A percentile compares a stretch with the other conserved stretches of the same genome.
Evolutionary conservation across 2,888 invertebrate species (phyloP).

Genomic region (Halocaridina rubra): DNA sequence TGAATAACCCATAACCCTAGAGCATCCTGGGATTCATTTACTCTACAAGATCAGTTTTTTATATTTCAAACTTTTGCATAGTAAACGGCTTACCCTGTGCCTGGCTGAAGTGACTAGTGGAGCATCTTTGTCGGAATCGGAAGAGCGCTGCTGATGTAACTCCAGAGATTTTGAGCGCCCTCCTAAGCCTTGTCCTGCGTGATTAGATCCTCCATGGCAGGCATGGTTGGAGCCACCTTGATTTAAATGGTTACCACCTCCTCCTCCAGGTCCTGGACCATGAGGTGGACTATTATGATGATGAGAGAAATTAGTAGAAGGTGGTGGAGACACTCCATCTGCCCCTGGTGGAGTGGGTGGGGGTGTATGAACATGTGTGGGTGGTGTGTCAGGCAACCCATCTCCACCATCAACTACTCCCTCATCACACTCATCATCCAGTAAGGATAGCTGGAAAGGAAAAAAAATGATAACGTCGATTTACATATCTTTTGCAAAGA

Average conservation of each 20-base stretch:
- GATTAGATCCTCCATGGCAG: slow-evolving; percentile 35
- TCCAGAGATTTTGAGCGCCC: slow-evolving; percentile 58
- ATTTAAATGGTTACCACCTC: slow-evolving; percentile 34
- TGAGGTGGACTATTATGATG: slow-evolving; percentile 46
- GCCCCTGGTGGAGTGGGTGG: slow-evolving; percentile 37
- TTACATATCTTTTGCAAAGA: too few relatives aligned
- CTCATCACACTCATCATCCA: slow-evolving; percentile 56
- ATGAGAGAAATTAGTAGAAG: slow-evolving; percentile 34
- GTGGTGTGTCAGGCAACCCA: slow-evolving; percentile 39
- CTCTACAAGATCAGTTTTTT: too few relatives aligned
- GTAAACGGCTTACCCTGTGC: slow-evolving; percentile 44
- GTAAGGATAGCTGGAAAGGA: slow-evolving; percentile 36
- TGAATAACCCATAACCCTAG: too few relatives aligned
- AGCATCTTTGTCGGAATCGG: slow-evolving; percentile 55
- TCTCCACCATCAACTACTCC: slow-evolving; percentile 48
- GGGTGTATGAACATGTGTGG: slow-evolving; percentile 40
- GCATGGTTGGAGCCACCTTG: neutral
- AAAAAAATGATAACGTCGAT: too few relatives aligned
- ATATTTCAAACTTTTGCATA: neutral
- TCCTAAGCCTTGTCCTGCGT: slow-evolving; percentile 18
- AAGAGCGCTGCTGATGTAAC: slow-evolving; percentile 54
- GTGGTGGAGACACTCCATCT: slow-evolving; percentile 46
- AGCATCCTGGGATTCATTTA: too few relatives aligned
- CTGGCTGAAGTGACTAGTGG: slow-evolving; percentile 48
- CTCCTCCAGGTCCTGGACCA: slow-evolving; percentile 63